Conservation (phyloP, 1,140 invertebrate species). For the Coptotermes formosanus region DNA sequence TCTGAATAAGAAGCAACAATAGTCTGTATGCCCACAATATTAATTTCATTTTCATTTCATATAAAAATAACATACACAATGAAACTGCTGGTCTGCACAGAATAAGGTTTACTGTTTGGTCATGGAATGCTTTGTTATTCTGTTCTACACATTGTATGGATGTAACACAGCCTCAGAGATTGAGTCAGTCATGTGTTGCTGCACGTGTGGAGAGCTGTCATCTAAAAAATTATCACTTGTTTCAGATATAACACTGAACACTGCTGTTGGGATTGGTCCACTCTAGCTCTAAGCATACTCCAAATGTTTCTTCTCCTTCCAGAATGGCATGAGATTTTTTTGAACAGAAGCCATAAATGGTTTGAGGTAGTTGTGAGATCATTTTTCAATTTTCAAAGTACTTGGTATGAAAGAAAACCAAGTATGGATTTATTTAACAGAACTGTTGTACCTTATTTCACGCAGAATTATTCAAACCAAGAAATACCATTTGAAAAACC, state of each 20-base stretch:
- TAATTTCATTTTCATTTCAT: no score
- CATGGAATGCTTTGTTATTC: no score
- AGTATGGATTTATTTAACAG: not conserved
- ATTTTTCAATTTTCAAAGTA: not conserved
- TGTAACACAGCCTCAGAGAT: no score
- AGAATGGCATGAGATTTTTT: not conserved
- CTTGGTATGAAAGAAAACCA: not conserved
- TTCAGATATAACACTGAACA: not conserved
- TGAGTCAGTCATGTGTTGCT: not conserved
- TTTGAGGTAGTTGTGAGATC: constrained; percentile 4
- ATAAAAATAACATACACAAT: no score
- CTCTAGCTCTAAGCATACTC: not conserved
- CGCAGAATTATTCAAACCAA: not conserved
- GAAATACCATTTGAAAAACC: not conserved
- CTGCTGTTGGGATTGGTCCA: not conserved
- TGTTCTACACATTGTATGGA: no score
- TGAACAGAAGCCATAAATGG: not conserved
- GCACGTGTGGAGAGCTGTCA: not conserved
- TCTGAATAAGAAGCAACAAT: no score
- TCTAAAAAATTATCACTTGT: not conserved
- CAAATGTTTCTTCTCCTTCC: not conserved
- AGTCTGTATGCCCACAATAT: no score
- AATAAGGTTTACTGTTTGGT: no score
- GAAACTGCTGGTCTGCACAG: no score
- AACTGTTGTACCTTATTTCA: not conserved